Base-by-base conservation (phyloP, 2,888 invertebrate species). In the Hirtodrosophila trivittata region DNA sequence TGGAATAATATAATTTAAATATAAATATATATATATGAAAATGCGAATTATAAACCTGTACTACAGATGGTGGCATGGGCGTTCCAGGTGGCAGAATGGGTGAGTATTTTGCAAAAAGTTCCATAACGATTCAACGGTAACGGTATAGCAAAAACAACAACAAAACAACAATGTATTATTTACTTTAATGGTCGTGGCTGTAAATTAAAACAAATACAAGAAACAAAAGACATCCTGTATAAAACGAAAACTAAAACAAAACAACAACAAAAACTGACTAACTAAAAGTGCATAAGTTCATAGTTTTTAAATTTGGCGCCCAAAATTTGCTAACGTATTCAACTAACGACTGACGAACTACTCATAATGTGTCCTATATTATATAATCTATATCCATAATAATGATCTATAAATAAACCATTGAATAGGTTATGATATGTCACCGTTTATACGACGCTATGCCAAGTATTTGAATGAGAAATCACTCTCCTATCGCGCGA, bases 401-500 rank as follows among this genome's bases (percentile, higher is more conserved):
- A 71, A 59, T 37, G 9, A 26, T 45, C 9, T 38, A 42, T 35
- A n/a, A 45, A 42, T 43, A 9, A n/a, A 10, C 32, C 42, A 35
- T 56, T 67, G 50, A 65, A 58, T 67, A 98, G 98, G 98, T 68
- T 99, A 98, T 92, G 99, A 99, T 91, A 99, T 99, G 98, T 99
- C 99, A 46, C 98, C 98, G 81, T 99, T 98, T 92, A 99, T 99
- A 91, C 94, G 99, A 90, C 94, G 98, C 83, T 99, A 99, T 92
- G 98, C 99, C 90, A 98, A 98, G 92, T 99, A 99, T 93, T 93
- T 99, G 91, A 98, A 99, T 91, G 99, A 99, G 92, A 99, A 99
- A 92, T 98, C 99, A 47, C 93, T 98, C 80, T 98, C 99, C 8
- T 99, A 99, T 93, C 94, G 99, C 91, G 96, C 97, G 59, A 98